A percentile compares a stretch with the other conserved stretches of the same genome.
phyloP scores from a whole-genome alignment of 2,113 vertebrate species.

The Mormoops blainvillei region DNA sequence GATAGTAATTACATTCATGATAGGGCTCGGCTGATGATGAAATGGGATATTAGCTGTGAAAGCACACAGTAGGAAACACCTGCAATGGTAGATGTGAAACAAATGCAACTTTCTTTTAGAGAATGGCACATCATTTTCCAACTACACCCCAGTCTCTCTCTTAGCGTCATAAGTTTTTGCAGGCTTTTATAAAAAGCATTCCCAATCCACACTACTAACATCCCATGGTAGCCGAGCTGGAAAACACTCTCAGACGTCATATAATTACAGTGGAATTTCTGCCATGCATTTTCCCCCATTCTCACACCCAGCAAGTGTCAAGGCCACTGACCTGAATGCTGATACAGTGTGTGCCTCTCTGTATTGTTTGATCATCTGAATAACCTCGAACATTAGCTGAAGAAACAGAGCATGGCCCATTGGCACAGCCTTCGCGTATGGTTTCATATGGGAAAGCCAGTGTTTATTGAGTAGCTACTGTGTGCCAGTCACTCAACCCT shows the following conservation, averaged over 20 bases:
- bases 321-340: not conserved
- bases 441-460: not conserved
- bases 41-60: not conserved
- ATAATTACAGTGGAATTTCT: not conserved
- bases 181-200: not conserved
- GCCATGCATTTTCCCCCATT: not conserved
- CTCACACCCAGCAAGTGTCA: not conserved
- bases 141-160: not conserved
- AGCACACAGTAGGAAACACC: not conserved
- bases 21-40: not conserved
- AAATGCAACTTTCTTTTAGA: not conserved
- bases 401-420: not conserved
- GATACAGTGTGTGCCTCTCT: not conserved
- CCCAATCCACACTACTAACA: not conserved
- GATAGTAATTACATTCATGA: not conserved
- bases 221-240: not conserved
- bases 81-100: rapidly evolving
- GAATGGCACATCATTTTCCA: not conserved
- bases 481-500: not conserved
- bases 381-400: not conserved
- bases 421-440: rapidly evolving
- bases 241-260: not conserved
- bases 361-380: not conserved
- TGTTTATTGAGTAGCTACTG: not conserved
- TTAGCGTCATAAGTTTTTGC: not conserved